phyloP scores from a whole-genome alignment of 2,113 vertebrate species.

The Chamaetylas fuelleborni region DNA sequence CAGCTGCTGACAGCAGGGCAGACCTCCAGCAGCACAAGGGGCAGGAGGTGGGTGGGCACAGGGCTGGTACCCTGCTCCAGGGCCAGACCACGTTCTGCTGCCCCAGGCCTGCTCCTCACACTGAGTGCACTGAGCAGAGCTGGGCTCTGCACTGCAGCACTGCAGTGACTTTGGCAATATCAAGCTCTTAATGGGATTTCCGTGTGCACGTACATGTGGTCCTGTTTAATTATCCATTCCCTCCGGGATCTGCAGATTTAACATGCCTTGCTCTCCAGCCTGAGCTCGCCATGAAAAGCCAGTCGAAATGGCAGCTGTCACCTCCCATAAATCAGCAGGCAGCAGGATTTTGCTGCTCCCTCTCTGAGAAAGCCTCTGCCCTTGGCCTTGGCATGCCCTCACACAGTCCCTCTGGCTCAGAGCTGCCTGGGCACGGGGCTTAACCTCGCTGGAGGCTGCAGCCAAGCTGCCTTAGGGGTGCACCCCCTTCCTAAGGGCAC shows the following conservation, averaged over 20 bases:
- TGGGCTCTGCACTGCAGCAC: neutral
- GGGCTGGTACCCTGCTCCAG: neutral
- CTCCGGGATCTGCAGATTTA: neutral
- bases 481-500: neutral
- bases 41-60: rapidly evolving
- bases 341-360: neutral
- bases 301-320: neutral
- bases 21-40: neutral
- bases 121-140: neutral
- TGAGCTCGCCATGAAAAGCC: neutral
- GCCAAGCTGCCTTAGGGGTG: neutral
- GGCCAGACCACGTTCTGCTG: neutral
- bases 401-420: neutral
- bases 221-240: neutral
- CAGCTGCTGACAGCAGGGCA: neutral
- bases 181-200: neutral
- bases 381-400: neutral
- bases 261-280: neutral
- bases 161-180: neutral
- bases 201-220: neutral
- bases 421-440: neutral
- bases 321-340: constrained; percentile 28
- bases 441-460: neutral
- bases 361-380: neutral
- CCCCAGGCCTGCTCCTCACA: neutral